These are phyloP conservation scores for Euphonia xanthogaster DNA, from an alignment of 2,797 vertebrate genomes.

Conservation along the genomic window DNA sequence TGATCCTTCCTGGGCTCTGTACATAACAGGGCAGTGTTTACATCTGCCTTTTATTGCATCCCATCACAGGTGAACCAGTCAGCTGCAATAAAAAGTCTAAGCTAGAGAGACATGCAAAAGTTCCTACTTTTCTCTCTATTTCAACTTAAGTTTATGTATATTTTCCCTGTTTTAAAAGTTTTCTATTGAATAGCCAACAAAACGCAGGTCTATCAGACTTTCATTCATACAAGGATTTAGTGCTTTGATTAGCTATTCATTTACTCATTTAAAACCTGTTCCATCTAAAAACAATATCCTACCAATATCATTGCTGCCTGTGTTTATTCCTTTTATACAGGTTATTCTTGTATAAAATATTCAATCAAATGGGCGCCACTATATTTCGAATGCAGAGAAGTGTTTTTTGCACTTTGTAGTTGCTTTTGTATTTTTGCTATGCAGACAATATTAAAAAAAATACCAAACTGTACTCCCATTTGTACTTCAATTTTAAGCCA, in stretches of 20 bases:
- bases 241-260: constrained; percentile 5
- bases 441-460: constrained; percentile 12
- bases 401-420: constrained; percentile 1
- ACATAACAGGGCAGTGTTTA: not conserved
- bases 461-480: not conserved
- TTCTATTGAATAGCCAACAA: not conserved
- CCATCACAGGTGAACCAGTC: not conserved
- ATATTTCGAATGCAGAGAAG: constrained; percentile 62
- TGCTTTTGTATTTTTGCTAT: constrained; percentile 54
- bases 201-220: not conserved
- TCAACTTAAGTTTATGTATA: not conserved
- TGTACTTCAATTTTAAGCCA: constrained; percentile 5
- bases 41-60: not conserved
- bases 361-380: constrained; percentile 49
- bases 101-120: not conserved
- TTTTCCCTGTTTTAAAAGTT: not conserved
- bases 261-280: constrained; percentile 45
- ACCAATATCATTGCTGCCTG: not conserved
- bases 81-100: not conserved
- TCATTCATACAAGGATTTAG: not conserved
- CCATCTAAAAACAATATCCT: constrained; percentile 24
- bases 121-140: not conserved
- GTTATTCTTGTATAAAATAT: constrained; percentile 63
- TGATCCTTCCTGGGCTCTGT: not conserved
- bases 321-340: constrained; percentile 30